Evolutionary conservation across 2,888 invertebrate species (phyloP), one percentile per base, ranked within the genome.

Genomic region (Drosophila infuscata): DNA sequence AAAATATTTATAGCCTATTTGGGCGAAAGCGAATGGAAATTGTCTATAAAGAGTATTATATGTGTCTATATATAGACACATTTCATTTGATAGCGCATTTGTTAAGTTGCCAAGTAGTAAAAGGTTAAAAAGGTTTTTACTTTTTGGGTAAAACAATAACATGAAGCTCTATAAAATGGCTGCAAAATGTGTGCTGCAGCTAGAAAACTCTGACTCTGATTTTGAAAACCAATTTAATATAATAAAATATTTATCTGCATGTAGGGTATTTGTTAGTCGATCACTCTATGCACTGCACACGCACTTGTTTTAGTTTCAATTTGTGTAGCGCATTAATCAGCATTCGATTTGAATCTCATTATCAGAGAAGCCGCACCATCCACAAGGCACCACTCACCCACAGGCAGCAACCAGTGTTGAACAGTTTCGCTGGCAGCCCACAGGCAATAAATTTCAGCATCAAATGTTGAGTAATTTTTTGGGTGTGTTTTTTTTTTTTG

Each of bases 261-360:
- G 1, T 3, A 68, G 69, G 69, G 56, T 41, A 57, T 68, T 12
- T 7, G 5, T 0, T 12, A n/a, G 68, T 68, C 41, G n/a, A 30
- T 12, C 29, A 35, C 9, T 30, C 30, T 3, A 1, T 7, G 3
- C 8, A n/a, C 4, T 11, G 29, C 6, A 2, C 30, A 3, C 30
- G 5, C 30, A 20, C 35, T 66, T 72, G 53, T 25, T 61, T 82
- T 77, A 79, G 81, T 85, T 87, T 89, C 89, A 89, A 88, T 87
- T 87, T 89, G 76, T 70, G 69, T 59, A 70, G 70, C 83, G 79
- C 87, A 89, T 87, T 89, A 88, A 87, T 89, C 87, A 87, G 83
- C 75, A 76, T 75, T 77, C 89, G 89, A 87, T 87, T 87, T 87
- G 87, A 89, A 87, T 89, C 85, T 88, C 85, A 88, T 87, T 87